A percentile compares a stretch with the other conserved stretches of the same genome.
Conservation (phyloP, 2,113 vertebrate species). For the Kobus ellipsiprymnus region DNA sequence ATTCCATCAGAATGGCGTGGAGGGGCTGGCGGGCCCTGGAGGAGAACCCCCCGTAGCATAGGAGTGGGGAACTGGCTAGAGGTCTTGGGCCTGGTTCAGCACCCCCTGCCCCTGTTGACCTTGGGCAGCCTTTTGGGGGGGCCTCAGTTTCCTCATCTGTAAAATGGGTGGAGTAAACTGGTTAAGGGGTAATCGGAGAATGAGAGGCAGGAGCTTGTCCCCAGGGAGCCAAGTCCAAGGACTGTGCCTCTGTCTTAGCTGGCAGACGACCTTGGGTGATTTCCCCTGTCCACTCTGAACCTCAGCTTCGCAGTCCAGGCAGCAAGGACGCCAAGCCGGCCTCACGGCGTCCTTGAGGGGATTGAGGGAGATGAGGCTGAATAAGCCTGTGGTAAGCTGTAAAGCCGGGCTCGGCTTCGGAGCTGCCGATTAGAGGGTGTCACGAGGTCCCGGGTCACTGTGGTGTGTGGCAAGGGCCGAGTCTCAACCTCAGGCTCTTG, state of each 20-base stretch:
- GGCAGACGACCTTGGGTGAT: slow-evolving; percentile 43
- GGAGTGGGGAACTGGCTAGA: neutral
- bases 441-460: slow-evolving; percentile 43
- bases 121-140: neutral
- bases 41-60: neutral
- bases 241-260: neutral
- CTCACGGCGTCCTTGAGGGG: slow-evolving; percentile 58
- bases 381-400: slow-evolving; percentile 66
- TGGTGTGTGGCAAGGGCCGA: slow-evolving; percentile 16
- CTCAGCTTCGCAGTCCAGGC: neutral
- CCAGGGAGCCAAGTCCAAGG: neutral
- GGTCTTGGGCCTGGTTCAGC: neutral
- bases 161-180: slow-evolving; percentile 13
- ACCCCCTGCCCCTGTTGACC: neutral
- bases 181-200: neutral
- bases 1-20: neutral
- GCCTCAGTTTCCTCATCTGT: slow-evolving; percentile 48
- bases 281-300: neutral
- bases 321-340: neutral
- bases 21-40: neutral
- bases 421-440: slow-evolving; percentile 56
- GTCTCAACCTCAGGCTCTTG: neutral
- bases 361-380: slow-evolving; percentile 58
- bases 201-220: neutral
- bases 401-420: slow-evolving; percentile 34